Evolutionary conservation across 2,888 invertebrate genomes (phyloP).

Genomic region (Cetonia aurata): DNA sequence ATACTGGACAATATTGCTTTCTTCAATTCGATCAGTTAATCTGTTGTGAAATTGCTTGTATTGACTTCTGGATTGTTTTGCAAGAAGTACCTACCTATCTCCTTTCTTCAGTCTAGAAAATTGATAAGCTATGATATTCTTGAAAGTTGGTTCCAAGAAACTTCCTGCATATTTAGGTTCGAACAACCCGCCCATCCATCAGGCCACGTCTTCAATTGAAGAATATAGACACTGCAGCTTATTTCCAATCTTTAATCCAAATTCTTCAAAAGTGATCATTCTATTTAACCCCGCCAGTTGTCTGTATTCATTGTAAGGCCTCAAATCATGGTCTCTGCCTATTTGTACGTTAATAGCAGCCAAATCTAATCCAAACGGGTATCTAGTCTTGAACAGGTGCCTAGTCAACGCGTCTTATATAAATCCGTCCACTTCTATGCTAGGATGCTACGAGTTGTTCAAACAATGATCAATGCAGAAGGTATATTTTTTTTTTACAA

Average conservation of each 20-base stretch:
- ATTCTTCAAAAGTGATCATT: slow-evolving; percentile 75
- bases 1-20: slow-evolving; percentile 77
- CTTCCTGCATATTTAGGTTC: slow-evolving; percentile 77
- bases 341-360: slow-evolving; percentile 84
- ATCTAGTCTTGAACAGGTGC: slow-evolving; percentile 83
- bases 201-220: slow-evolving; percentile 82
- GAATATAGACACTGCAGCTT: slow-evolving; percentile 73
- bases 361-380: slow-evolving; percentile 83
- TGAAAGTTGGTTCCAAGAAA: slow-evolving; percentile 82
- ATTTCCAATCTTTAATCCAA: slow-evolving; percentile 70
- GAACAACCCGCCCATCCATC: slow-evolving; percentile 84
- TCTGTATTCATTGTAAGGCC: slow-evolving; percentile 83
- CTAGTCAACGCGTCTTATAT: slow-evolving; percentile 80
- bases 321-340: slow-evolving; percentile 82
- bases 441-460: too few relatives aligned
- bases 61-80: slow-evolving; percentile 77
- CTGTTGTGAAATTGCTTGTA: slow-evolving; percentile 73
- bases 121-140: slow-evolving; percentile 86
- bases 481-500: too few relatives aligned
- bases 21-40: slow-evolving; percentile 69
- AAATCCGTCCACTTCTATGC: slow-evolving; percentile 77
- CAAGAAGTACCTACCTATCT: slow-evolving; percentile 87
- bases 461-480: too few relatives aligned
- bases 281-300: slow-evolving; percentile 78
- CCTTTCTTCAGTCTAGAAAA: slow-evolving; percentile 78